Conservation (phyloP, 2,797 vertebrate species). For the Chelon labrosus region DNA sequence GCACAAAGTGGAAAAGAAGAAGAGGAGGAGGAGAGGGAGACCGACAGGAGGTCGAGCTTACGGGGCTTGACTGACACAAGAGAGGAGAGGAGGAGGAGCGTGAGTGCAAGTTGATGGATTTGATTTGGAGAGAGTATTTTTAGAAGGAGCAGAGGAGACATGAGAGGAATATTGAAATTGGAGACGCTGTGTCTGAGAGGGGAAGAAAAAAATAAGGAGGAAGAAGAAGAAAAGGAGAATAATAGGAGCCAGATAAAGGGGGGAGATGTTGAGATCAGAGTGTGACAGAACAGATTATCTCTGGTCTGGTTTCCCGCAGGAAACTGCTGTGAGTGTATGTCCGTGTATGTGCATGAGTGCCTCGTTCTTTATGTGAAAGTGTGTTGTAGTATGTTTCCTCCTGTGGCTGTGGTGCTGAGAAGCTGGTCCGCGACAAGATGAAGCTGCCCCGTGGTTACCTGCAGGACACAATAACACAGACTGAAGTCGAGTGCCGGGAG, state of each 20-base stretch:
- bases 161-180: constrained; percentile 63
- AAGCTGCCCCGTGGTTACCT: constrained; percentile 44
- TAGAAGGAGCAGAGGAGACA: constrained; percentile 70
- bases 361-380: constrained; percentile 54
- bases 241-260: constrained; percentile 21
- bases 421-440: constrained; percentile 51
- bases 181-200: constrained; percentile 45
- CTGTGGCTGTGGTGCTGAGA: constrained; percentile 39
- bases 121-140: constrained; percentile 79
- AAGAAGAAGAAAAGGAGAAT: constrained; percentile 36
- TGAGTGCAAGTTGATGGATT: constrained; percentile 77
- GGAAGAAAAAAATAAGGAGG: constrained; percentile 25
- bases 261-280: constrained; percentile 67
- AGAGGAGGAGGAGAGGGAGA: constrained; percentile 54
- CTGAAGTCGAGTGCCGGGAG: constrained; percentile 26
- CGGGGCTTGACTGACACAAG: constrained; percentile 62
- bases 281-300: constrained; percentile 77
- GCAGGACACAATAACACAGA: constrained; percentile 45
- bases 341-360: constrained; percentile 42
- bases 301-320: constrained; percentile 65
- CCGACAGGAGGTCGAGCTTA: constrained; percentile 62
- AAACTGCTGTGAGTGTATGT: constrained; percentile 58
- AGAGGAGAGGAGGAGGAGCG: constrained; percentile 67
- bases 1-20: constrained; percentile 70
- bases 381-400: constrained; percentile 44